These are phyloP conservation scores for Pipistrellus kuhlii DNA, from an alignment of 2,797 vertebrate genomes.

Conservation along the genomic window DNA sequence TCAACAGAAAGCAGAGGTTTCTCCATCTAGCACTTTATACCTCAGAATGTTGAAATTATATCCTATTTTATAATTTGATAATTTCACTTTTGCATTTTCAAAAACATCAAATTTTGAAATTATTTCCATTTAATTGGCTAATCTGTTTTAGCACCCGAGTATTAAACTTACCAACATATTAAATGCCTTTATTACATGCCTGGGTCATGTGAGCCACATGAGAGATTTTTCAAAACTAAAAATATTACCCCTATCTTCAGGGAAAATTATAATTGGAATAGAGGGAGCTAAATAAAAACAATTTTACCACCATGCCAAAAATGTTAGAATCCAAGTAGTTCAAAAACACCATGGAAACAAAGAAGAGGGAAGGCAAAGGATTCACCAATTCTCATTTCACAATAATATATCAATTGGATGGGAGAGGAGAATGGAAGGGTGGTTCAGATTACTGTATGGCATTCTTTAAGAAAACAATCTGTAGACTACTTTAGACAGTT, in stretches of 20 bases:
- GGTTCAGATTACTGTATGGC: not conserved
- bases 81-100: not conserved
- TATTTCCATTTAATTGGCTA: conserved; percentile 18
- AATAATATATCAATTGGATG: not conserved
- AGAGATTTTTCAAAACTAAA: not conserved
- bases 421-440: too few relatives aligned
- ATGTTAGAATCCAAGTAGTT: not conserved
- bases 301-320: not conserved
- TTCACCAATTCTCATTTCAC: not conserved
- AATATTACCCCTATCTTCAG: not conserved
- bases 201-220: not conserved
- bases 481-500: not conserved
- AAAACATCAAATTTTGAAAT: conserved; percentile 18
- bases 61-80: not conserved
- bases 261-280: not conserved
- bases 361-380: not conserved
- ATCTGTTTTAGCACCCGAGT: not conserved
- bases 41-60: not conserved
- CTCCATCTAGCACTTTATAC: not conserved
- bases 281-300: not conserved
- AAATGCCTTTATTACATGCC: not conserved
- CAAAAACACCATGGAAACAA: not conserved
- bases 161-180: not conserved
- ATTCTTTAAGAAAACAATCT: conserved; percentile 20
- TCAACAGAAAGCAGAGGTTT: not conserved